These are phyloP conservation scores for Notiomystis cincta DNA, from an alignment of 2,113 vertebrate species.

Conservation along the genomic window DNA sequence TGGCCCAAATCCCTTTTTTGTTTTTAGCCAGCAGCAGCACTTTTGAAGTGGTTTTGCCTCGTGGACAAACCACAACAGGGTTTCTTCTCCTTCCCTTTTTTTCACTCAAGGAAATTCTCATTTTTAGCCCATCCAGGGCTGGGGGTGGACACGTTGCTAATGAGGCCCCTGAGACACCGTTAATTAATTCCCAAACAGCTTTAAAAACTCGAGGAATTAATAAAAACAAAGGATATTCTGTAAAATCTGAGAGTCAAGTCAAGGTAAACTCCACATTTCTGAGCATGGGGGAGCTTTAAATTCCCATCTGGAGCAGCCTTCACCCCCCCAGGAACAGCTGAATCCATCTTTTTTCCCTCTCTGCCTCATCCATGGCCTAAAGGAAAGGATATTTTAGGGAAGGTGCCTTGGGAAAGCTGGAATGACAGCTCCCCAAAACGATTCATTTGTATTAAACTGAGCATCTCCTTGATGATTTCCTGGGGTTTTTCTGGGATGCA, in stretches of 20 bases:
- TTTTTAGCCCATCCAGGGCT: background rate
- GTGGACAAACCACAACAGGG: background rate
- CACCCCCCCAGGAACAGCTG: fast-evolving
- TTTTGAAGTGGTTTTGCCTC: background rate
- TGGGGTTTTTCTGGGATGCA: background rate
- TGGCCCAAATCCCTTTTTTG: background rate
- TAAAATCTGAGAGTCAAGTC: background rate
- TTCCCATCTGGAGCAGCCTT: background rate
- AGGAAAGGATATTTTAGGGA: background rate
- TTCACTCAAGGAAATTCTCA: background rate
- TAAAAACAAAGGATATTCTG: background rate
- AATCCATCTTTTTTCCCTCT: background rate
- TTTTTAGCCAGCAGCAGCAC: background rate
- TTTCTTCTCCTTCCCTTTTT: background rate
- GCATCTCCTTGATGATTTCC: background rate
- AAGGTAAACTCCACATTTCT: background rate
- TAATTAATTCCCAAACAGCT: background rate
- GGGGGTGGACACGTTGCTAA: background rate
- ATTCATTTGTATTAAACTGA: background rate
- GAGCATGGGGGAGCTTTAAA: background rate
- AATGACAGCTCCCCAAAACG: background rate
- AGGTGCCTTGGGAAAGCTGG: background rate
- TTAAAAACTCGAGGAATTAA: background rate
- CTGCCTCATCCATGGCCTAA: background rate
- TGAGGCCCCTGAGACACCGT: fast-evolving